These are phyloP conservation scores for Spea hammondii DNA, from an alignment of 2,797 vertebrate species.

Conservation along the genomic window DNA sequence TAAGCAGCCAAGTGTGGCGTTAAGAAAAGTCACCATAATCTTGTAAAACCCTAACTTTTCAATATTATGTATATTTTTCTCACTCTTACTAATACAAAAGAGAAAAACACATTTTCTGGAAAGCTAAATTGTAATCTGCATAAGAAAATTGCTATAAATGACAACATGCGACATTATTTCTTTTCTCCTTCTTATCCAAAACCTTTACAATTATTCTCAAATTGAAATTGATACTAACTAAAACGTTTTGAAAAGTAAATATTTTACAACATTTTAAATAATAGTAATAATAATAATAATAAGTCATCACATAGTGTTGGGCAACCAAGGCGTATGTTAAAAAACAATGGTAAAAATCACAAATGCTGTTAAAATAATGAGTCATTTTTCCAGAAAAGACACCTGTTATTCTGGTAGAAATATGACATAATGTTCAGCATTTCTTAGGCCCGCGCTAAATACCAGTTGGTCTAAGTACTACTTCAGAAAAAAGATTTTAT, in stretches of 20 bases:
- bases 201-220: no score
- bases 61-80: no score
- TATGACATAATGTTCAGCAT: slow-evolving; percentile 38
- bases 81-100: no score
- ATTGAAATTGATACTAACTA: no score
- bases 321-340: slow-evolving; percentile 25
- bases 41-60: no score
- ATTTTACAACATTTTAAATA: not conserved
- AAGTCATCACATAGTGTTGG: slow-evolving; percentile 1
- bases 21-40: no score
- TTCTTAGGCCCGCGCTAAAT: slow-evolving; percentile 18
- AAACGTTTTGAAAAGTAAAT: not conserved
- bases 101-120: no score
- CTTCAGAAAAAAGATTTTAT: slow-evolving; percentile 38
- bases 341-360: slow-evolving; percentile 41
- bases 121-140: no score
- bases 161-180: no score
- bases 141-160: no score
- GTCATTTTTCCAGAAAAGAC: slow-evolving; percentile 40
- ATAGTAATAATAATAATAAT: not conserved
- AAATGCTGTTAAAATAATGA: slow-evolving; percentile 52
- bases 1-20: no score
- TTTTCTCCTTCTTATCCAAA: no score
- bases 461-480: slow-evolving; percentile 14
- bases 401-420: slow-evolving; percentile 35